These are phyloP conservation scores for Drosophila ercepeae DNA, from an alignment of 1,140 invertebrate genomes.

Conservation along the genomic window DNA sequence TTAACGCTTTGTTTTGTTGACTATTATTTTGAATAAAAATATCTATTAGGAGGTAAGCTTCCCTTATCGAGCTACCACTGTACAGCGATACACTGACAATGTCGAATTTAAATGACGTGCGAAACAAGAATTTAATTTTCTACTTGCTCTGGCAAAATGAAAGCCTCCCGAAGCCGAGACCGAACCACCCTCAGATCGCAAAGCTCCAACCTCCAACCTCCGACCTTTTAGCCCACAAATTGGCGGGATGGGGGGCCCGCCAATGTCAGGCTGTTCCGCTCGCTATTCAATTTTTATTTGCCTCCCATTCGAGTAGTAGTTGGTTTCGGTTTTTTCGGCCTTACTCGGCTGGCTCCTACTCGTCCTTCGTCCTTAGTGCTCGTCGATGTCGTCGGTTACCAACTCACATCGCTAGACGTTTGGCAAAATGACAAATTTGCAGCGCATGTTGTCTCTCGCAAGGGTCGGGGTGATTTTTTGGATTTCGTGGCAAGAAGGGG, in stretches of 20 bases:
- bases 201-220: not conserved
- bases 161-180: constrained; percentile 18
- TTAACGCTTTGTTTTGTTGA: too few relatives aligned
- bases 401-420: constrained; percentile 63
- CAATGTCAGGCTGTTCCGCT: constrained; percentile 45
- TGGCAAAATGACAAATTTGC: constrained; percentile 83
- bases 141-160: constrained; percentile 51
- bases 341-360: constrained; percentile 11
- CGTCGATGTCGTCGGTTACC: constrained; percentile 50
- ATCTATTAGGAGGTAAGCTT: too few relatives aligned
- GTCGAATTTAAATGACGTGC: constrained; percentile 81
- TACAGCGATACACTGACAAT: constrained; percentile 46
- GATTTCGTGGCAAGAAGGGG: not conserved
- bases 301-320: constrained; percentile 37
- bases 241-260: too few relatives aligned
- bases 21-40: too few relatives aligned
- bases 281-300: constrained; percentile 60
- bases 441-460: constrained; percentile 62
- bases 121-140: constrained; percentile 83
- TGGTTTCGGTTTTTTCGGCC: constrained; percentile 17
- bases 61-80: constrained; percentile 2
- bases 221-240: not conserved
- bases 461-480: constrained; percentile 12
- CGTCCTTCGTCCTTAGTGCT: constrained; percentile 23
- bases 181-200: not conserved